Evolutionary conservation across 2,113 vertebrate species (phyloP).

Genomic region (Elephas maximus): DNA sequence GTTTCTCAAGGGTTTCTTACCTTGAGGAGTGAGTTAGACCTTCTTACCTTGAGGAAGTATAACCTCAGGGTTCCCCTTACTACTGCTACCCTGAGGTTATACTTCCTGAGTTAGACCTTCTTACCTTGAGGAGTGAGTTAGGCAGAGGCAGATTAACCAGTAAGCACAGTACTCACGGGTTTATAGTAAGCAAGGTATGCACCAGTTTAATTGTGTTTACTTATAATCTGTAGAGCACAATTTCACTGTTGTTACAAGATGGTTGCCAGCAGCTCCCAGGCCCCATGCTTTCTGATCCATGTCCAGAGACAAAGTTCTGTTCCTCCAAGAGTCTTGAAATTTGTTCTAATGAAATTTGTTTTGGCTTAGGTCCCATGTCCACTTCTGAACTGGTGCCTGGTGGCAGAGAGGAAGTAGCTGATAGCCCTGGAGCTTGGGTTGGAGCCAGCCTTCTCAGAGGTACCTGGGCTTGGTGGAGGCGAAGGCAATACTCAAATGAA

Average conservation of each 20-base stretch:
- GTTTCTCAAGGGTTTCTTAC: not conserved
- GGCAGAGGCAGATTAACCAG: too few species aligned
- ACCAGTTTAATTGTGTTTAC: too few species aligned
- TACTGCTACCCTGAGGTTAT: not conserved
- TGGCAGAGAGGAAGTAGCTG: not conserved
- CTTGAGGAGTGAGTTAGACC: not conserved
- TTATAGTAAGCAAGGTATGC: too few species aligned
- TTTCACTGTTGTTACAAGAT: not conserved
- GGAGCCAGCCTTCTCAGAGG: not conserved
- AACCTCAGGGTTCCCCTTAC: not conserved
- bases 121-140: too few species aligned
- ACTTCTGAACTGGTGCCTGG: not conserved
- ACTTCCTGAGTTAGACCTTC: too few species aligned
- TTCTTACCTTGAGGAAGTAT: not conserved
- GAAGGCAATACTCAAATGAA: not conserved
- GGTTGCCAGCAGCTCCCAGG: not conserved
- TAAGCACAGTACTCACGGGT: too few species aligned
- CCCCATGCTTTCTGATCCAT: not conserved
- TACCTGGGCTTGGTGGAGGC: not conserved
- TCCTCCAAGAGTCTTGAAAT: not conserved
- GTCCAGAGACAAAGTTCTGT: not conserved
- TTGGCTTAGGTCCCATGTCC: not conserved
- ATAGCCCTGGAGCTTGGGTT: not conserved
- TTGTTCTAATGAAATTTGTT: not conserved
- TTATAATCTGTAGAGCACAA: not conserved